Conservation (phyloP, 2,797 vertebrate genomes). For the Sternarchorhynchus goeldii region DNA sequence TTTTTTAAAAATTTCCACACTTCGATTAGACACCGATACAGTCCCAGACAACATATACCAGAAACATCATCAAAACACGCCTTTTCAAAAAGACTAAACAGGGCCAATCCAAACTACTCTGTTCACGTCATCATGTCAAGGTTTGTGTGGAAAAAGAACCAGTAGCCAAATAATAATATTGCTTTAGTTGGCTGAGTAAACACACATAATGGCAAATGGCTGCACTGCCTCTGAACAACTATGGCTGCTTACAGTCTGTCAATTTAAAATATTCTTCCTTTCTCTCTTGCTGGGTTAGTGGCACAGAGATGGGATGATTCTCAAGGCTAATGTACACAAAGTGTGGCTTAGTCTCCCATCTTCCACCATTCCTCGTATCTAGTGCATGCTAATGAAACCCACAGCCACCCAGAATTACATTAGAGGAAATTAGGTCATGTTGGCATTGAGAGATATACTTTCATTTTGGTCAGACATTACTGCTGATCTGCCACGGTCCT, state of each 20-base stretch:
- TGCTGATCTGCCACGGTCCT: conserved; percentile 32
- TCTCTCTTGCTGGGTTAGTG: conserved; percentile 15
- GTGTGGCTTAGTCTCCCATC: conserved; percentile 27
- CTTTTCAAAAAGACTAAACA: not conserved
- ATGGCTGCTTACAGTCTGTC: not conserved
- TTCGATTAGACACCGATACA: no score
- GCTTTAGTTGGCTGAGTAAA: conserved; percentile 5
- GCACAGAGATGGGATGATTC: conserved; percentile 23
- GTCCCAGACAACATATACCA: no score
- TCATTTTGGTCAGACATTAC: conserved; percentile 35
- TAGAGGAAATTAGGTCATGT: conserved; percentile 60
- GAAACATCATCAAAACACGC: no score
- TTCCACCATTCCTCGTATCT: conserved; percentile 29
- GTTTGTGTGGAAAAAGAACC: no score
- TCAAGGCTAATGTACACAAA: conserved; percentile 22
- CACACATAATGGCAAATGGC: no score
- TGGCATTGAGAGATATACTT: conserved; percentile 47
- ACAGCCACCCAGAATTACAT: conserved; percentile 55
- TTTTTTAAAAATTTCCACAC: conserved; percentile 9
- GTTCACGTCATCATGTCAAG: not conserved
- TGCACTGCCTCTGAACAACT: not conserved
- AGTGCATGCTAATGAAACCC: conserved; percentile 41
- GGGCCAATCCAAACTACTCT: not conserved
- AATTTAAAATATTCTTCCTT: not conserved
- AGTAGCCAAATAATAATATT: not conserved